Base-by-base conservation (phyloP, 2,797 vertebrate genomes). In the Florisuga fusca region DNA sequence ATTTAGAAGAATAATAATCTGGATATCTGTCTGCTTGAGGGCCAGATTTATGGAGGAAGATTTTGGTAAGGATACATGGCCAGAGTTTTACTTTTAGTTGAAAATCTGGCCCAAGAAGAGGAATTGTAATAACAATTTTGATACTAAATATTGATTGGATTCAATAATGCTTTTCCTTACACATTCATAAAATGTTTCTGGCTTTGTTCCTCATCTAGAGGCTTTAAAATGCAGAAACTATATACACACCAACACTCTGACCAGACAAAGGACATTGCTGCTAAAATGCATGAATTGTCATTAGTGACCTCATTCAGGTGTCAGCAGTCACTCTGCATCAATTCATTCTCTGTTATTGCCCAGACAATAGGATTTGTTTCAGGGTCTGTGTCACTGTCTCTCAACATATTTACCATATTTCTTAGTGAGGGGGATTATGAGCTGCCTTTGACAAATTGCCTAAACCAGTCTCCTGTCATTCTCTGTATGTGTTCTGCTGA, bases 311-410 rank as follows among this genome's bases (percentile, higher is more conserved):
- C 34, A 3, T 66, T 95, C 31, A 62, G 43, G 46, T 80, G 43
- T 61, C 80, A 89, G 76, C 72, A 62, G 91, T 97, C 85, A 9
- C 90, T 46, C 74, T 34, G 21, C 71, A 76, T 97, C 74, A 63
- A 22, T 38, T 57, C 69, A 16, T 46, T 21, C 74, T 58, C 78
- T 13, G 17, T 55, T 62, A 5, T 9, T 67, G 76, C 74, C 53
- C 10, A 27, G 69, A 66, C 46, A 31, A 6, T 31, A 38, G 27
- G 48, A 94, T 12, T n/a, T 63, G 67, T 94, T 86, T 87, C 82
- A 1, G 71, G 92, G 64, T 48, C 54, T 73, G 45, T 89, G 86
- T 83, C 81, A 54, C 93, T 80, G 54, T 96, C 66, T 86, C 77
- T 79, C 29, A n/a, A 7, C 29, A 31, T 68, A 62, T 79, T 92